phyloP scores from a whole-genome alignment of 2,797 vertebrate genomes.

The Paramormyrops hopkinsi region DNA sequence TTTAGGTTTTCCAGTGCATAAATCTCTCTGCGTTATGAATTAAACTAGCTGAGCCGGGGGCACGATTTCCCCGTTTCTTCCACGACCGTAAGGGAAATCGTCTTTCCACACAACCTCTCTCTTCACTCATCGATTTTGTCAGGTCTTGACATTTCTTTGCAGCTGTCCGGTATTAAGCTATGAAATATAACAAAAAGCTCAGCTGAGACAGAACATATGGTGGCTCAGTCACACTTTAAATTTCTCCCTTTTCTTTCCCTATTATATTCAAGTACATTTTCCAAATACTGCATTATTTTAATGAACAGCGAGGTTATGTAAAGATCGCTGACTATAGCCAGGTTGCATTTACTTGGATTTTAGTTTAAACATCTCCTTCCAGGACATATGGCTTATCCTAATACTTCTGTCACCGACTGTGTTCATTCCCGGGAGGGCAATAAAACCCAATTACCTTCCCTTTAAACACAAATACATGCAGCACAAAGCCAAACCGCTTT shows the following conservation, averaged over 20 bases:
- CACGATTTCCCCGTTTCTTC: slow-evolving; percentile 27
- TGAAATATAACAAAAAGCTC: slow-evolving; percentile 31
- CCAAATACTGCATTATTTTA: background rate
- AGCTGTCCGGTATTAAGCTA: slow-evolving; percentile 50
- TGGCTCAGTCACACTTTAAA: slow-evolving; percentile 19
- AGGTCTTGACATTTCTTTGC: slow-evolving; percentile 54
- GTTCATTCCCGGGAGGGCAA: background rate
- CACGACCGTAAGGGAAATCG: slow-evolving; percentile 8
- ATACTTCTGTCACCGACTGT: background rate
- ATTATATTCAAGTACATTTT: background rate
- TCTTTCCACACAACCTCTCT: slow-evolving; percentile 41
- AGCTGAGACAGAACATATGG: slow-evolving; percentile 47
- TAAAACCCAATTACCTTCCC: background rate
- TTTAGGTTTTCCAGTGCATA: background rate
- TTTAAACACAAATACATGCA: background rate
- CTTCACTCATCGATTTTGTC: slow-evolving; percentile 50
- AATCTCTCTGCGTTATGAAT: background rate
- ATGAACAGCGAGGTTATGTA: slow-evolving; percentile 2
- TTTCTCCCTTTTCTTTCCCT: slow-evolving; percentile 27
- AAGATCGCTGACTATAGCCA: background rate
- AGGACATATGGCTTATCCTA: background rate
- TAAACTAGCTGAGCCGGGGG: slow-evolving; percentile 27
- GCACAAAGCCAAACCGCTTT: background rate
- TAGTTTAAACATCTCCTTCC: background rate
- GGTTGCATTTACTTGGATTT: background rate